These are phyloP conservation scores for Aegotheles bennettii DNA, from an alignment of 2,113 vertebrate species.

Conservation along the genomic window DNA sequence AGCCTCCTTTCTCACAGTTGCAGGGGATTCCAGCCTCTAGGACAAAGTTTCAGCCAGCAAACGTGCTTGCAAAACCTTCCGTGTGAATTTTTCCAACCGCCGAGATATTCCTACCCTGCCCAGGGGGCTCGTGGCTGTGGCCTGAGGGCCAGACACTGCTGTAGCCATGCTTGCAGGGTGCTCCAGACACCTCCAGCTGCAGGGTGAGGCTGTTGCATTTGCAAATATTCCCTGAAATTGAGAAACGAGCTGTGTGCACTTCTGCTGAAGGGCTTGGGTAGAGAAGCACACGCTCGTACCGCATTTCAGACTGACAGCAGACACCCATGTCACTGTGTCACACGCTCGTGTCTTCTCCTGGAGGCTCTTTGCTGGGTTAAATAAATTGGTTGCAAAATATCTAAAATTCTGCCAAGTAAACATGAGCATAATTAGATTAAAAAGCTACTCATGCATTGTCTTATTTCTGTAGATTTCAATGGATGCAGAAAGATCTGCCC, in stretches of 20 bases:
- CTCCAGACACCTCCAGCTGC: background rate
- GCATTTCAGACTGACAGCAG: background rate
- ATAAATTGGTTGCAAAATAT: conserved; percentile 11
- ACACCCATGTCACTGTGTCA: background rate
- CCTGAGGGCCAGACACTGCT: background rate
- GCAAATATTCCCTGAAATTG: background rate
- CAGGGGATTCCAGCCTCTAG: background rate
- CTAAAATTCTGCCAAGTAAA: conserved; percentile 4
- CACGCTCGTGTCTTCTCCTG: background rate
- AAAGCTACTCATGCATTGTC: background rate
- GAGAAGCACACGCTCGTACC: background rate
- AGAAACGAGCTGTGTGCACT: rapidly evolving
- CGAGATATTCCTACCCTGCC: rapidly evolving
- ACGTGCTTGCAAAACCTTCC: background rate
- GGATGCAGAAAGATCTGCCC: background rate
- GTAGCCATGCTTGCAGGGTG: background rate
- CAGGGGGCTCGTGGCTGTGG: background rate
- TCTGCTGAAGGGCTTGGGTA: background rate
- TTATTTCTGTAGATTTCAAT: background rate
- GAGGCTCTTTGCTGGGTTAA: background rate
- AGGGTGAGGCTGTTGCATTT: background rate
- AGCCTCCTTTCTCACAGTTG: conserved; percentile 8
- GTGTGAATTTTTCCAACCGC: background rate
- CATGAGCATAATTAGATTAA: background rate
- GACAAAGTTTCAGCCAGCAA: background rate